Evolutionary conservation across 2,113 vertebrate genomes (phyloP), one percentile per base, ranked within the genome.

Genomic region (Empidonax alnorum): DNA sequence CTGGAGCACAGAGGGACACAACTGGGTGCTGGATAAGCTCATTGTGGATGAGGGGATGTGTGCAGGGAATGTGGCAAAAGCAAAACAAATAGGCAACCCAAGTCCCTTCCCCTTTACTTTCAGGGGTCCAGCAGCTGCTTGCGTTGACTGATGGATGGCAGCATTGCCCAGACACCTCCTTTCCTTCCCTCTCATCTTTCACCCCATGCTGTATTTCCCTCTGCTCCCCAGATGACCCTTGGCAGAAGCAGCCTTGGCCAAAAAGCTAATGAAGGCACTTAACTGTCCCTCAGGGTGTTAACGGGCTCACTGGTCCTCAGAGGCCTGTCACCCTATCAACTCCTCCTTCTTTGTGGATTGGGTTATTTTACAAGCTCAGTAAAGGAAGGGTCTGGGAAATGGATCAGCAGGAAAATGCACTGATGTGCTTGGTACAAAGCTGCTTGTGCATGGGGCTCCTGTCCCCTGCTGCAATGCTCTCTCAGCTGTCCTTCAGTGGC

Each of bases 121-220:
- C 53, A 53, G 56, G 91, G 73, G 62, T 78, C 41, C 22, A 55
- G 90, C 97, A 98, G 97, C 98, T 98, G 97, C 90, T 96, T 66
- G 87, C 19, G 66, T 56, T 97, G 97, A 97, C 93, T 96, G 98
- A 97, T 74, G 93, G 80, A 87, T 98, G 98, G 98, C 93, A 97
- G 97, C 68, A 74, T 86, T 76, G 89, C 37, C 50, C 92, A 97
- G 97, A 94, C 98, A 98, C 97, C 97, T 77, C 84, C 39, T 85
- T 89, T 91, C 39, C 42, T 75, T 96, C 84, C 75, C 93, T 98
- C 98, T 99, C 98, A 62, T 71, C 97, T 99, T 99, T 98, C 98
- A 97, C 59, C 76, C 94, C 41, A 10, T 93, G 89, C 96, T 97
- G 95, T 97, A 76, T 91, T 95, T 94, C 93, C 92, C 85, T 95